Evolutionary conservation across 2,113 vertebrate genomes (phyloP).

Genomic region (Oryzias javanicus): DNA sequence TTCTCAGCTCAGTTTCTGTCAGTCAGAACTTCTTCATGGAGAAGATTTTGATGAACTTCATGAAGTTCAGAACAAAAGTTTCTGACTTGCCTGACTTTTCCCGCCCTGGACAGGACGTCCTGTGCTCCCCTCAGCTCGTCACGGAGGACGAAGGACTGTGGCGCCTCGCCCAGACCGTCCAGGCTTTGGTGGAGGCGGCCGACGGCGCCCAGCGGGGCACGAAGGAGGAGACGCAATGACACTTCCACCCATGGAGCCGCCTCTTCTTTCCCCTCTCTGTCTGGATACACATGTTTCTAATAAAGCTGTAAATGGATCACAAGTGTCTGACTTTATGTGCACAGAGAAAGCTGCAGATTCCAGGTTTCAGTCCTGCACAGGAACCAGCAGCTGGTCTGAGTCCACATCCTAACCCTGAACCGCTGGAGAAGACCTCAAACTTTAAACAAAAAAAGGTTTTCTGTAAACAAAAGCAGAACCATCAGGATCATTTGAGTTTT

Average conservation of each 20-base stretch:
- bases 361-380: no score
- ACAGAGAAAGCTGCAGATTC: no score
- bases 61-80: neutral
- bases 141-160: slow-evolving; percentile 81
- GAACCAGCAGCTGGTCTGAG: no score
- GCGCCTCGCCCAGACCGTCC: slow-evolving; percentile 74
- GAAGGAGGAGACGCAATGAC: slow-evolving; percentile 31
- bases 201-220: slow-evolving; percentile 24
- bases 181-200: slow-evolving; percentile 67
- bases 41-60: no score
- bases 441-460: no score
- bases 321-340: neutral
- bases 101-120: slow-evolving; percentile 68
- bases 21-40: no score
- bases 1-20: no score
- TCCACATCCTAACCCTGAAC: no score
- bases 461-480: no score
- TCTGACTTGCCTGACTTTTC: neutral
- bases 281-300: no score
- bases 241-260: slow-evolving; percentile 2
- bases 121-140: slow-evolving; percentile 81
- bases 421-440: no score
- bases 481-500: no score
- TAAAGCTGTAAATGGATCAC: neutral
- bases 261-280: neutral